phyloP scores from a whole-genome alignment of 2,113 vertebrate species.

The Callithrix jacchus region DNA sequence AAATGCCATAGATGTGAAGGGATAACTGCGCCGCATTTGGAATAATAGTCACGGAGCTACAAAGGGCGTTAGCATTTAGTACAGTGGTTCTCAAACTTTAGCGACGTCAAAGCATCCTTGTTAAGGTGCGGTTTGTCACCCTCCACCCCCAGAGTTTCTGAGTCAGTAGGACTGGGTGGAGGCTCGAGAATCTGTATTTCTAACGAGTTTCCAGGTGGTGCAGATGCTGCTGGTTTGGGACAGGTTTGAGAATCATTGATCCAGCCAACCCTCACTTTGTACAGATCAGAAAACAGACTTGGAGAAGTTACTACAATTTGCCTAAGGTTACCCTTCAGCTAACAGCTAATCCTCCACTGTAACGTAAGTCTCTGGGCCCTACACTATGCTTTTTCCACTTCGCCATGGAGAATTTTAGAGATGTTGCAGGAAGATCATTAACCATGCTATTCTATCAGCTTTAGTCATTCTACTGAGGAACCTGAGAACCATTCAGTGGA shows the following conservation, averaged over 20 bases:
- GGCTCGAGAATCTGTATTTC: background rate
- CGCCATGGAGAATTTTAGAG: background rate
- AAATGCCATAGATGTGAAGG: background rate
- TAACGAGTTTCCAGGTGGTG: background rate
- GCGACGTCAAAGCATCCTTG: background rate
- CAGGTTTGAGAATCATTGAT: background rate
- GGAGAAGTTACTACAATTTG: background rate
- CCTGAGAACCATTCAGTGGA: background rate
- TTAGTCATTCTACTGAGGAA: background rate
- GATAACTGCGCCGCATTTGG: background rate
- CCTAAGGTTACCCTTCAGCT: no score
- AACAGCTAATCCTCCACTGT: background rate
- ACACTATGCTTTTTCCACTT: background rate
- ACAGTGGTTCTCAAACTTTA: background rate
- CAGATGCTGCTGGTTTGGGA: no score
- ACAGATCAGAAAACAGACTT: background rate
- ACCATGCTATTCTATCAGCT: no score
- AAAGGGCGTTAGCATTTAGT: background rate
- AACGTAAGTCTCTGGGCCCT: background rate
- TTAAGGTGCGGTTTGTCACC: no score
- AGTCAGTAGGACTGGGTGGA: background rate
- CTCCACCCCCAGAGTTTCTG: background rate
- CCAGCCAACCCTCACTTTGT: background rate
- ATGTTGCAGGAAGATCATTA: rapidly evolving
- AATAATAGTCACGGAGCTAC: background rate